Percentiles rank a stretch among this genome's conserved stretches.
These are phyloP conservation scores for Stigmatopora nigra DNA, from an alignment of 2,113 vertebrate species.

Conservation along the genomic window DNA sequence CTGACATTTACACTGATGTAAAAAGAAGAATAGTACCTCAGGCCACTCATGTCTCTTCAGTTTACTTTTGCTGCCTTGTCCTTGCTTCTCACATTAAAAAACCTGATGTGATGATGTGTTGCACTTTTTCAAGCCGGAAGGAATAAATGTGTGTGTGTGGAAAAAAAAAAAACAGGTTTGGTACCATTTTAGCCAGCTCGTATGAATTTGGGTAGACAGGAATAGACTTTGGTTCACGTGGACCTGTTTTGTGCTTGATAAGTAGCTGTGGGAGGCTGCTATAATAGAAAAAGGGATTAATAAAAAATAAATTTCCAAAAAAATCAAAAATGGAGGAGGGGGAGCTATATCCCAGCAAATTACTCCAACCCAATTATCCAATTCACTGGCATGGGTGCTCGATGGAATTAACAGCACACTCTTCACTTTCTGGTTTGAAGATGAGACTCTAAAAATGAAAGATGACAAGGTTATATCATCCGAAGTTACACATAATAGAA, in stretches of 20 bases:
- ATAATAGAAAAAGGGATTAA: conserved; percentile 15
- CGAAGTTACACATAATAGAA: conserved; percentile 1
- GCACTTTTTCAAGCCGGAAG: conserved; percentile 5
- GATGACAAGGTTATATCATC: conserved; percentile 8
- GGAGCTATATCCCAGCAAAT: conserved; percentile 7
- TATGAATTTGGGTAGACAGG: not conserved
- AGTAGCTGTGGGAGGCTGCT: conserved; percentile 10
- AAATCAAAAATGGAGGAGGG: too few relatives aligned
- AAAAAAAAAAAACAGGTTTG: conserved; percentile 8
- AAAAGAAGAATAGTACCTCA: conserved; percentile 40
- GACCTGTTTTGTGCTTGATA: conserved; percentile 18
- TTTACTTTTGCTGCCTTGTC: conserved; percentile 39
- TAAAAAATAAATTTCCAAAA: conserved; percentile 1
- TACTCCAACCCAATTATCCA: conserved; percentile 6
- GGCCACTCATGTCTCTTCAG: conserved; percentile 25
- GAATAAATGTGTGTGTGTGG: not conserved
- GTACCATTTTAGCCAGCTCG: not conserved
- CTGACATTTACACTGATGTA: conserved; percentile 49
- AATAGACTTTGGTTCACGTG: not conserved
- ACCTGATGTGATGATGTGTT: conserved; percentile 20
- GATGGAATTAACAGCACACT: conserved; percentile 1
- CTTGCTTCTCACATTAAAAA: conserved; percentile 46
- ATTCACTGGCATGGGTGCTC: conserved; percentile 12
- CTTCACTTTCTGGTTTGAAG: not conserved
- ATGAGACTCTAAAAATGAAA: conserved; percentile 6